Evolutionary conservation across 2,113 vertebrate genomes (phyloP).

Genomic region (Perca fluviatilis): DNA sequence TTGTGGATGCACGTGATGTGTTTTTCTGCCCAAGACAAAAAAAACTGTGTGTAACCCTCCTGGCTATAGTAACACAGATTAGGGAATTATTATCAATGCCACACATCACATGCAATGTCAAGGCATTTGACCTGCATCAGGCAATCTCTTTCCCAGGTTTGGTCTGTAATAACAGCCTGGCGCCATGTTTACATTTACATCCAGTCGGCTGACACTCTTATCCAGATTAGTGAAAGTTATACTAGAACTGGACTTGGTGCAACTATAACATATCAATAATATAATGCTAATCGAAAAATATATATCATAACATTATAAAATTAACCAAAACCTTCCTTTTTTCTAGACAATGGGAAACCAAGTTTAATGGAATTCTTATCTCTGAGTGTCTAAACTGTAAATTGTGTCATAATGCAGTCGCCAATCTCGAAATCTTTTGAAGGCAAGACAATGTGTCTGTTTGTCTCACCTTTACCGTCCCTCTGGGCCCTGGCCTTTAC

Average conservation of each 20-base stretch:
- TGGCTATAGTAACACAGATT: conserved; percentile 30
- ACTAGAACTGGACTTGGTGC: not conserved
- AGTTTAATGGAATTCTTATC: not conserved
- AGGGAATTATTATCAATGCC: conserved; percentile 19
- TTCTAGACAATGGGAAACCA: not conserved
- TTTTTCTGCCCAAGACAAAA: not conserved
- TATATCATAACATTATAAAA: not conserved
- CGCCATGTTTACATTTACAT: conserved; percentile 25
- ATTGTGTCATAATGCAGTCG: not conserved
- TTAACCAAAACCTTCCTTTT: not conserved
- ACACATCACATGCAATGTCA: conserved; percentile 53
- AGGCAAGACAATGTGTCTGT: not conserved
- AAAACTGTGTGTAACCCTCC: not conserved
- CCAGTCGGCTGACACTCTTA: conserved; percentile 29
- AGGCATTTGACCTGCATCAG: conserved; percentile 47
- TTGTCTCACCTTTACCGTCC: conserved; percentile 17
- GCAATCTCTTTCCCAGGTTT: conserved; percentile 30
- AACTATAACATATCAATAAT: not conserved
- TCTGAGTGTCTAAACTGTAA: conserved; percentile 2
- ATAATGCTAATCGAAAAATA: not conserved
- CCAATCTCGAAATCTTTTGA: not conserved
- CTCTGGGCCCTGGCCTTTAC: not conserved
- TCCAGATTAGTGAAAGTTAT: not conserved
- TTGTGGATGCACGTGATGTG: not conserved
- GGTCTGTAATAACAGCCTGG: conserved; percentile 31